Base-by-base conservation (phyloP, 2,113 vertebrate genomes). In the Takifugu flavidus region DNA sequence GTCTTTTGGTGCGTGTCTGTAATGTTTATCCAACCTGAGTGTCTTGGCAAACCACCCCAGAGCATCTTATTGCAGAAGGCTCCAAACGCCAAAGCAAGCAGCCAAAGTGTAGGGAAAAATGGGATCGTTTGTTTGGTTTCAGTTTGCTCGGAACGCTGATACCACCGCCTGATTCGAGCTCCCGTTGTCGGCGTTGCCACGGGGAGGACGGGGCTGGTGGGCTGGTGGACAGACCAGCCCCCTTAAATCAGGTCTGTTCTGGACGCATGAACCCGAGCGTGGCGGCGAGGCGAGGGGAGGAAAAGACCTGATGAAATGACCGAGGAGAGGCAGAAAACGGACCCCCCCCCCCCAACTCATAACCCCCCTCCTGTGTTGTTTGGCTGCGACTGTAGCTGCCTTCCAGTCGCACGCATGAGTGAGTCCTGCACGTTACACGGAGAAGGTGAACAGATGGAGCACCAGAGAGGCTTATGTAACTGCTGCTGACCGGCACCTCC, bases 161-260 rank as follows among this genome's bases (percentile, higher is more conserved):
- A 20, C 20, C 20, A 20, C 20, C 20, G 20, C 20, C 20, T 20
- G 20, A 20, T 20, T 10, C 34, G 7, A 39, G 34, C 7, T 39
- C 34, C 8, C 7, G 5, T 39, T 39, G 34, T 20, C 20, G 20
- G 20, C 20, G 20, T 20, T 20, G 20, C 20, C 20, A 1, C 20
- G 20, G 28, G 34, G 27, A 56, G 74, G 62, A 62, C 58, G 20
- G 31, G 52, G 56, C 34, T 59, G 60, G 59, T 43, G 63, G 67
- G 53, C 57, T 65, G 54, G 52, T 53, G 53, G 29, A 54, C 25
- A 69, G 52, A 58, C 14, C 0, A 47, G 47, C 27, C 43, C 65
- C 42, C 52, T 81, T 84, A 69, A 81, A 81, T 81, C 69, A 66
- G 67, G 74, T 86, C 76, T 79, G 79, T 77, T 78, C 66, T 73